A percentile compares a stretch with the other conserved stretches of the same genome.
Evolutionary conservation across 2,797 vertebrate genomes (phyloP).

Genomic region (Microctenopoma stevenorrisi): DNA sequence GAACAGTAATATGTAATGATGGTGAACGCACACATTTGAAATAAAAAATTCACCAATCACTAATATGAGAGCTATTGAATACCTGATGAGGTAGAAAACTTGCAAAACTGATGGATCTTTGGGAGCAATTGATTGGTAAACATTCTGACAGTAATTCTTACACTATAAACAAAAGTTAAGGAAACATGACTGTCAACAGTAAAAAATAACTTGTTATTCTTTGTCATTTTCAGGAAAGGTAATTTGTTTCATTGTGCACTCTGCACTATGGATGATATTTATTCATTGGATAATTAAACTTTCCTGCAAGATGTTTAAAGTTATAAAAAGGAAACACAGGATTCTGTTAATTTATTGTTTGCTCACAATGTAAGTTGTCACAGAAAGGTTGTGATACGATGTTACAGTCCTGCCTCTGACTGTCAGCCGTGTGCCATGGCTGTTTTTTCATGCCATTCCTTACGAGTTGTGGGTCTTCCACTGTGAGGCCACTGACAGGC

Average conservation of each 20-base stretch:
- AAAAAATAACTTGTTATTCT: background rate
- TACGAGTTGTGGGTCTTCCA: conserved; percentile 68
- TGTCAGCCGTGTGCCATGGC: conserved; percentile 35
- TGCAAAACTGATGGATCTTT: too few relatives aligned
- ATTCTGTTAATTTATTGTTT: conserved; percentile 6
- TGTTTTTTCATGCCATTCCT: conserved; percentile 55
- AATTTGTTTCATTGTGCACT: conserved; percentile 15
- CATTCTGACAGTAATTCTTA: too few relatives aligned
- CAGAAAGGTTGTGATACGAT: conserved; percentile 5
- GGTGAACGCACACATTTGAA: too few relatives aligned
- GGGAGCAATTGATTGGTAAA: too few relatives aligned
- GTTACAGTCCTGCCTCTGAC: conserved; percentile 33
- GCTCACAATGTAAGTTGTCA: conserved; percentile 17
- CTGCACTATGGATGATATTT: conserved; percentile 15
- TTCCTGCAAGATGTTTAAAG: conserved; percentile 2
- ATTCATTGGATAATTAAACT: background rate
- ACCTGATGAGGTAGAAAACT: too few relatives aligned
- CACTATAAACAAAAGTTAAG: too few relatives aligned
- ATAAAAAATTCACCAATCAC: too few relatives aligned
- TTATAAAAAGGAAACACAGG: conserved; percentile 4
- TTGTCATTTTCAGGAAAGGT: conserved; percentile 4
- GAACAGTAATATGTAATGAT: too few relatives aligned
- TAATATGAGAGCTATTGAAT: background rate
- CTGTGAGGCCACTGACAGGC: conserved; percentile 69
- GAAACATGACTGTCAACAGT: background rate